phyloP scores from a whole-genome alignment of 2,888 invertebrate species.

The Leptogaster cylindrica region DNA sequence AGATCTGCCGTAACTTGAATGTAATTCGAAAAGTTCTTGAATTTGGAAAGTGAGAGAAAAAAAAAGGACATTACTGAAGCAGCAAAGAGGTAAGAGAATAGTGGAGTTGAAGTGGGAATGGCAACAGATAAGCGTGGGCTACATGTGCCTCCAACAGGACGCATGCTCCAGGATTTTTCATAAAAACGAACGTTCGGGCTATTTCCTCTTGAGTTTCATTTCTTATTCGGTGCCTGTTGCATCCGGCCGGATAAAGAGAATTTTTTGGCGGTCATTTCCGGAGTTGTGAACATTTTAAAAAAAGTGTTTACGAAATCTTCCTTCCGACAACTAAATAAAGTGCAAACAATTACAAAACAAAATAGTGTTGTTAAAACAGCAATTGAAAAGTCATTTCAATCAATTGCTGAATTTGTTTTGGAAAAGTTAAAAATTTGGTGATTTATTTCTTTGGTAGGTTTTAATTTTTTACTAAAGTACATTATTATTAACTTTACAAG shows the following conservation, averaged over 20 bases:
- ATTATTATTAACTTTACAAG: too few relatives aligned
- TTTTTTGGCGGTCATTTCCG: constrained; percentile 31
- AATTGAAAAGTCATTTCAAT: too few relatives aligned
- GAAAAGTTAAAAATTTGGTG: too few relatives aligned
- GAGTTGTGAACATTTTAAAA: not conserved
- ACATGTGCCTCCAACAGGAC: constrained; percentile 2
- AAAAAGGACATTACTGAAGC: too few relatives aligned
- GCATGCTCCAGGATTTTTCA: constrained; percentile 29
- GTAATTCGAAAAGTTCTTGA: constrained; percentile 1
- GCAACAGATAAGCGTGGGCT: constrained; percentile 27
- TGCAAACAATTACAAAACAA: too few relatives aligned
- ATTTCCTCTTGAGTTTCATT: constrained; percentile 24
- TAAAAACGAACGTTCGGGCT: constrained; percentile 25
- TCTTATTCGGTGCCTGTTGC: constrained; percentile 32
- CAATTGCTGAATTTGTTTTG: too few relatives aligned
- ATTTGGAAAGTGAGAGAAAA: too few relatives aligned
- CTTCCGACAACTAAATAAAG: too few relatives aligned
- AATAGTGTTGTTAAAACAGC: too few relatives aligned
- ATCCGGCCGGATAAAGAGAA: constrained; percentile 27
- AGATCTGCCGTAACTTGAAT: not conserved
- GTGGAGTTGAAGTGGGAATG: not conserved
- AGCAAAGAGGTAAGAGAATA: constrained; percentile 2
- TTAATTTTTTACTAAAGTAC: too few relatives aligned
- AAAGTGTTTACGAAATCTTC: too few relatives aligned
- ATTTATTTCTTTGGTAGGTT: not conserved